A percentile compares a stretch with the other conserved stretches of the same genome.
phyloP scores from a whole-genome alignment of 2,888 invertebrate species.

The Girardia tigrina region DNA sequence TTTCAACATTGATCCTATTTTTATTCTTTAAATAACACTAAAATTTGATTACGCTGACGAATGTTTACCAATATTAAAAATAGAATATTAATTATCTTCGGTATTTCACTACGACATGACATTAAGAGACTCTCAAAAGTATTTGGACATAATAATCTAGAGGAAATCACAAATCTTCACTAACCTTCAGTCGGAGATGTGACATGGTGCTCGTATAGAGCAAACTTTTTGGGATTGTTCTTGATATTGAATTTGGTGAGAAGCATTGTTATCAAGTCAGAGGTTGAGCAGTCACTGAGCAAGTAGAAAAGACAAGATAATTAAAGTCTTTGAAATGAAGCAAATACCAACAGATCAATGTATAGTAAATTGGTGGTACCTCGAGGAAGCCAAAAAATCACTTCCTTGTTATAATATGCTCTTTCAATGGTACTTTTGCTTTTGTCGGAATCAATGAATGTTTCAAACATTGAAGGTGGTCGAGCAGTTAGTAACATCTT shows the following conservation, averaged over 20 bases:
- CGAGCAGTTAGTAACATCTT: conserved; percentile 54
- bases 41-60: no score
- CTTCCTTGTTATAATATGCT: conserved; percentile 15
- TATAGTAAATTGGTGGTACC: conserved; percentile 29
- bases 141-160: no score
- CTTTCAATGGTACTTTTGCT: conserved; percentile 34
- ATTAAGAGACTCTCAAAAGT: no score
- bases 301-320: not conserved
- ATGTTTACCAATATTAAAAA: no score
- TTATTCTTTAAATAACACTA: no score
- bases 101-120: no score
- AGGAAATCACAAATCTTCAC: conserved; percentile 16
- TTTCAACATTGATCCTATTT: no score
- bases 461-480: conserved; percentile 55
- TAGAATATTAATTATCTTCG: no score
- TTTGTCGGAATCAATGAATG: conserved; percentile 49
- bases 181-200: conserved; percentile 40
- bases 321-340: not conserved
- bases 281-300: conserved; percentile 39
- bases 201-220: conserved; percentile 54
- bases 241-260: conserved; percentile 55
- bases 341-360: conserved; percentile 32
- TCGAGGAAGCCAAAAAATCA: conserved; percentile 26
- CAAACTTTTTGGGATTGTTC: conserved; percentile 55
- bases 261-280: conserved; percentile 53